A percentile compares a stretch with the other conserved stretches of the same genome.
Evolutionary conservation across 2,888 invertebrate genomes (phyloP).

Genomic region (Patella caerulea): DNA sequence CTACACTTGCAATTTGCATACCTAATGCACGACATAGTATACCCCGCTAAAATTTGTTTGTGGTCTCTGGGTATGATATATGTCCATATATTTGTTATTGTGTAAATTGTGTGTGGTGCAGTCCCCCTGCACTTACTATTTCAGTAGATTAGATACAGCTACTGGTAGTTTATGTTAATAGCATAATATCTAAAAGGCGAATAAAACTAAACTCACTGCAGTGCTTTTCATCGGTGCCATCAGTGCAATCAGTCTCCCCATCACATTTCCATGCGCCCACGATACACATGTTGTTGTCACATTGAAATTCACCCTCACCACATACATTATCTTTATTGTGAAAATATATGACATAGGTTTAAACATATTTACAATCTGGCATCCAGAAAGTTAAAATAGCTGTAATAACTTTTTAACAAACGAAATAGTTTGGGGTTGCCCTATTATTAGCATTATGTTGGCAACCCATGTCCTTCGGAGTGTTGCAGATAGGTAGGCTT

Average conservation of each 20-base stretch:
- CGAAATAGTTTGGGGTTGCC: too few relatives aligned
- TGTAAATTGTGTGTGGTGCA: too few relatives aligned
- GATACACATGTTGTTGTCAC: slow-evolving; percentile 48
- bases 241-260: slow-evolving; percentile 50
- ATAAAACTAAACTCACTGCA: slow-evolving; percentile 65
- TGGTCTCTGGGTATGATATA: too few relatives aligned
- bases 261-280: slow-evolving; percentile 51
- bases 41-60: too few relatives aligned
- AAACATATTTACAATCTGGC: not conserved
- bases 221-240: slow-evolving; percentile 48
- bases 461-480: too few relatives aligned
- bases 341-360: not conserved
- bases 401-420: too few relatives aligned
- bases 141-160: slow-evolving; percentile 80
- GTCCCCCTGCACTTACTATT: slow-evolving; percentile 52
- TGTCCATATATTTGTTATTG: too few relatives aligned
- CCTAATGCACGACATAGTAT: too few relatives aligned
- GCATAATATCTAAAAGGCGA: slow-evolving; percentile 72
- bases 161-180: too few relatives aligned
- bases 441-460: too few relatives aligned
- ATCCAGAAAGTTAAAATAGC: not conserved
- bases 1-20: too few relatives aligned
- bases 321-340: slow-evolving; percentile 34
- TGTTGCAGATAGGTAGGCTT: too few relatives aligned
- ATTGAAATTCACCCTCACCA: slow-evolving; percentile 39